Evolutionary conservation across 2,888 invertebrate species (phyloP), one percentile per base, ranked within the genome.

Genomic region (Pyrochroa serraticornis): DNA sequence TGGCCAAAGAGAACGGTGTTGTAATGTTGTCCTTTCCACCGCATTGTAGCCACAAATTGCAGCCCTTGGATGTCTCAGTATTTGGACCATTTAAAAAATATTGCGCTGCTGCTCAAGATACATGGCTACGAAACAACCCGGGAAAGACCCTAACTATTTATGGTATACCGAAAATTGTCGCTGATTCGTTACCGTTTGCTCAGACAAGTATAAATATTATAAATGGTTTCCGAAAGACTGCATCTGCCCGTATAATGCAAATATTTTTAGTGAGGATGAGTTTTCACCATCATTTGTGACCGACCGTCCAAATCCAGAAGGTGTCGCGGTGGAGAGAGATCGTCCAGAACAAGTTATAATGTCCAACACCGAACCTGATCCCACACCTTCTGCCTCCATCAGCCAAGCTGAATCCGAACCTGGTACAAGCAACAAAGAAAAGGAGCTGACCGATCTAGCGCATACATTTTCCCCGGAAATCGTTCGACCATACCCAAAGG

Each of bases 1-100:
- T 63, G 42, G 68, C 71, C 45, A 74, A 72, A 68, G 73, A 75
- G 6, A 71, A 75, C 67, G 76, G 77, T n/a, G 71, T 79, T 10
- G 63, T 69, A 42, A 62, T 78, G 39, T 55, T 79, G 31, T 74
- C 75, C 6, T 67, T 79, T 54, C 76, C 76, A 32, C 75, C 75
- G 7, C 75, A 78, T 67, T 71, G 72, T 58, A 69, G 68, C 10
- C 73, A 79, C 48, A 74, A 72, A 54, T 46, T 75, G 43, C 74
- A 76, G 56, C 73, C 75, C 6, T 64, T 75, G 43, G 71, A 74
- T 59, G 50, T 68, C 13, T 31, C 62, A 10, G 61, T 69, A 5
- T 60, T 33, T 35, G 38, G 33, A 14, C 47, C 32, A 2, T 48
- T 55, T 22, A 52, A 50, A 36, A 42, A 38, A 3, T 48, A 31